Base-by-base conservation (phyloP, 1,140 invertebrate genomes). In the Tetranychus cinnabarinus region DNA sequence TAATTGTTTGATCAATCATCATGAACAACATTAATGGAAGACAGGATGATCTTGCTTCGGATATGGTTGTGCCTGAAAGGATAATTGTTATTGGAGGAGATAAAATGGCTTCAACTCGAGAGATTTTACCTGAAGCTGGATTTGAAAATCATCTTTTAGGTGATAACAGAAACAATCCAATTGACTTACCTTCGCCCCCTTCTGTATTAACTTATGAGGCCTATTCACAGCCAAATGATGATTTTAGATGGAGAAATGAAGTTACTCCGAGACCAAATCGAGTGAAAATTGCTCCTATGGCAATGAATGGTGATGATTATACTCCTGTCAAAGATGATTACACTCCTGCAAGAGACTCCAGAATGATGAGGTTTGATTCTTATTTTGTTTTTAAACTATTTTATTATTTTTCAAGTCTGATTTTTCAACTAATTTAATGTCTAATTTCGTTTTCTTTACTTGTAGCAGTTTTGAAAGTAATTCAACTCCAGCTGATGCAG, bases 11-110 rank as follows among this genome's bases (percentile, higher is more conserved):
- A 23, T 23, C 23, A 23, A 23, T 23, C 23, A 52, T 33, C 50
- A 52, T 31, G 5, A 52, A 52, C 50, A 52, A 33, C 23, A 12
- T n/a, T 3, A 47, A n/a, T 33, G n/a, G 50, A n/a, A 52, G 6
- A 52, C n/a, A 12, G 23, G 50, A n/a, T 52, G 50, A n/a, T 31
- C 31, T 52, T 52, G 50, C 62, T 13, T 45, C 52, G 37, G 80
- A 85, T 64, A 91, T 90, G 87, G 81, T 81, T 69, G 86, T 91
- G 37, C 87, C 87, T n/a, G 86, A 89, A 66, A 77, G 86, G 68
- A 90, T 91, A 71, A 75, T 90, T 64, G 84, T 89, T 58, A 77
- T 81, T 66, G 87, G 79, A 80, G 63, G 62, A 46, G 66, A 66
- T 58, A 50, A 60, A 15, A 63, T 66, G 52, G 60, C 67, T 54